Evolutionary conservation across 2,113 vertebrate genomes (phyloP).

Genomic region (Ondatra zibethicus): DNA sequence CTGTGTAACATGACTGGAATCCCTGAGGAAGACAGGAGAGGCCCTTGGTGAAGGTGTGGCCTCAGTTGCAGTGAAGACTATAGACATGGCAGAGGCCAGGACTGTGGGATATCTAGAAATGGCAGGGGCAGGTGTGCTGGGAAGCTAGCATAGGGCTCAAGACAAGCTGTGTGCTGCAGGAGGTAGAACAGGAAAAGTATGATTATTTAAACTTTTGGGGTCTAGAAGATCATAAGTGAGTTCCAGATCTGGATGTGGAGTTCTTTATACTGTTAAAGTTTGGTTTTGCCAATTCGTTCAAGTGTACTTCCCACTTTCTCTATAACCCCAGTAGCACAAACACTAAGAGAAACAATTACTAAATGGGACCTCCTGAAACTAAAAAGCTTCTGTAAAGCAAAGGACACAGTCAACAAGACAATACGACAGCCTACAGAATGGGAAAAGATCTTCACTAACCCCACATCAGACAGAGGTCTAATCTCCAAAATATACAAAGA

Average conservation of each 20-base stretch:
- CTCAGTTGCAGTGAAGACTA: background rate
- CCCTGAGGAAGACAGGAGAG: background rate
- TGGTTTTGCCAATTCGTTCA: too few species aligned
- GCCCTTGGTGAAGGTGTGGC: background rate
- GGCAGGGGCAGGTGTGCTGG: background rate
- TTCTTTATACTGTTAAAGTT: background rate
- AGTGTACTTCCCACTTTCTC: too few species aligned
- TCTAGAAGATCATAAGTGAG: background rate
- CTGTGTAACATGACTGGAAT: background rate
- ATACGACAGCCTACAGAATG: too few species aligned
- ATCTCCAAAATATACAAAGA: too few species aligned
- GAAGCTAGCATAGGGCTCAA: too few species aligned
- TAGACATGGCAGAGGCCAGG: background rate
- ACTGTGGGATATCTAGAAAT: background rate
- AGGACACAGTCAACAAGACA: too few species aligned
- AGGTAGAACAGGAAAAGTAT: background rate
- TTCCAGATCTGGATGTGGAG: background rate
- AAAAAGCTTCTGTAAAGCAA: too few species aligned
- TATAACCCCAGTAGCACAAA: too few species aligned
- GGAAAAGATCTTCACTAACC: too few species aligned
- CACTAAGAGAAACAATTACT: too few species aligned
- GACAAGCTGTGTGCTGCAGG: background rate
- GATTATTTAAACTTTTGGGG: background rate
- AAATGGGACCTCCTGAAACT: too few species aligned
- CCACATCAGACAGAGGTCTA: too few species aligned